Evolutionary conservation across 2,113 vertebrate species (phyloP), one percentile per base, ranked within the genome.

Genomic region (Catharus minimus): DNA sequence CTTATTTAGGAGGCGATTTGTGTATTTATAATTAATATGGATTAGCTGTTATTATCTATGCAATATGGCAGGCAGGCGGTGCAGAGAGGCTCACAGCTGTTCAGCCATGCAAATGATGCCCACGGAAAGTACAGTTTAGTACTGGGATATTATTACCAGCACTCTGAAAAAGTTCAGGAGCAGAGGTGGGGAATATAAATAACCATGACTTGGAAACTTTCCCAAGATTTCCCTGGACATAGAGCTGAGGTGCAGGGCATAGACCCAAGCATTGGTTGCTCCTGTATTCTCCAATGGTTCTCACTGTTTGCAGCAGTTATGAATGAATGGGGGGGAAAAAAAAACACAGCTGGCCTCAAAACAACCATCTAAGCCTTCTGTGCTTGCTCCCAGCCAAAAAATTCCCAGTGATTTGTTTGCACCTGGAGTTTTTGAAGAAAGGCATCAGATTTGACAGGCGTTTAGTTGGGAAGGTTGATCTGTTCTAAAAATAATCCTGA

Each of bases 11-110:
- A 97, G 71, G 87, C 50, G 68, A 89, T 88, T 94, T 97, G 96
- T 97, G 91, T 94, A 94, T 97, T 97, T 97, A 93, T 96, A 97
- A 97, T 97, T 98, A 97, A 96, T 97, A 97, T 92, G 94, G 96
- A 97, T 97, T 97, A 96, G 96, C 94, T 95, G 96, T 97, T 96
- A 94, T 97, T 97, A 97, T 96, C 97, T 86, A 90, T 86, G 90
- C 93, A 96, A 92, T 95, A 94, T 96, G 93, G 95, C 92, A 97
- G 95, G 95, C 87, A 92, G 92, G 95, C 96, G 89, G 95, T 96
- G 96, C 89, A 88, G 90, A 95, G 92, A 95, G 86, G 73, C 69
- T 96, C 93, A 91, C 81, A 97, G 93, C 95, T 97, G 95, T 92
- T 98, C 96, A 95, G 94, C 97, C 97, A 97, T 97, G 95, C 95